Evolutionary conservation across 2,113 vertebrate species (phyloP), one percentile per base, ranked within the genome.

Genomic region (Microcebus jonahi): DNA sequence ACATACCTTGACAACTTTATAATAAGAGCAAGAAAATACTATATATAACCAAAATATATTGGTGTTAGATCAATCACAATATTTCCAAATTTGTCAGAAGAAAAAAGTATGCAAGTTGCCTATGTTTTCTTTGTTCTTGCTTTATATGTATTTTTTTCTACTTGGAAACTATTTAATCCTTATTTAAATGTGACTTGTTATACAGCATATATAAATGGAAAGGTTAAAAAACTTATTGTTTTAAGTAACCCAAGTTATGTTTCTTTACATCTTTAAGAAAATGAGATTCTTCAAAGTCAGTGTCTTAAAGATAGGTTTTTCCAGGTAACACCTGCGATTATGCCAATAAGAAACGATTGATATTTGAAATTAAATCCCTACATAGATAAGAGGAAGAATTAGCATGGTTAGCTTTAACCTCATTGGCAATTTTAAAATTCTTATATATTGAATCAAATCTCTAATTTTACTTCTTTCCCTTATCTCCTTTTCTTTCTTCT

Each of bases 81-180:
- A 27, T 42, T 59, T 79, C 21, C 34, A n/a, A 95, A 42, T 82
- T 90, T 79, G 36, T 57, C 55, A 90, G 90, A 63, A 65, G 9
- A 39, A 61, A 65, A 53, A 55, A 39, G 1, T 92, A 63, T 21
- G 6, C 68, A 76, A 63, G 5, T 2, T 34, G 5, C 55, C 92
- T 90, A 36, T 53, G 3, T 85, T 94, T 84, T 45, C n/a, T 96
- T 96, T 80, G 1, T 82, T 95, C 93, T 92, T 89, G 6, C 71
- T 82, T 82, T 48, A 48, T 48, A 48, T 5, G 45, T 29, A 20
- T 55, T 45, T 86, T 45, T 23, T 34, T 4, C 8, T 53, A 55
- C 14, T 81, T 89, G 23, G 39, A 90, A 81, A 86, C 1, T 80
- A 70, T 34, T 79, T 84, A 18, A 77, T 5, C 6, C 18, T 79